Percentiles rank a stretch among this genome's conserved stretches.
These are phyloP conservation scores for Molossus molossus DNA, from an alignment of 2,797 vertebrate species.

Conservation along the genomic window DNA sequence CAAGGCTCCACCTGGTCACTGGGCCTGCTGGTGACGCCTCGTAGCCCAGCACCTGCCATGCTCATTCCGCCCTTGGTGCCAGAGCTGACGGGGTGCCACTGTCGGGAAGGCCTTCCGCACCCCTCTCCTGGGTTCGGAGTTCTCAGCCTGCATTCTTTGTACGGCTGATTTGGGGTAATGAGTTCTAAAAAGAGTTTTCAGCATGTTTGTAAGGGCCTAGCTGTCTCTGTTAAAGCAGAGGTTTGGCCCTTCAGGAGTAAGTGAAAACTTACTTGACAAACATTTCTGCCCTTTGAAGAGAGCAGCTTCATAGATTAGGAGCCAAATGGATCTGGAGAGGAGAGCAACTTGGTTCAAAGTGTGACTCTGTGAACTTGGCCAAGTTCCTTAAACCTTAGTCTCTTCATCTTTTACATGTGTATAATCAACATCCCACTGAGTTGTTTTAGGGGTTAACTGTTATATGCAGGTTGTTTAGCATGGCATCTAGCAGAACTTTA, in stretches of 20 bases:
- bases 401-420: neutral
- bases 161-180: neutral
- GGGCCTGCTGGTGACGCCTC: neutral
- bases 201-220: neutral
- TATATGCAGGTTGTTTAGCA: neutral
- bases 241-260: neutral
- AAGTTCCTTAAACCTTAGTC: neutral
- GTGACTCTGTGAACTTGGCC: neutral
- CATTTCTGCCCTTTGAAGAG: conserved; percentile 9
- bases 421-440: neutral
- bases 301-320: neutral
- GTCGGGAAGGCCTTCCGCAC: neutral
- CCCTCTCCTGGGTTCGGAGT: neutral
- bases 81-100: neutral
- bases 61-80: too few species aligned
- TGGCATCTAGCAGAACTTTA: neutral
- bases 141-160: neutral
- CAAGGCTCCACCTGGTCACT: neutral
- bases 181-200: neutral
- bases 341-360: neutral
- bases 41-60: neutral
- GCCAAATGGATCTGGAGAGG: neutral
- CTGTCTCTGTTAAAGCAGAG: neutral
- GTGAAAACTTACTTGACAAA: neutral
- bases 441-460: conserved; percentile 35